Base-by-base conservation (phyloP, 1,140 invertebrate genomes). In the Drusus annulatus region DNA sequence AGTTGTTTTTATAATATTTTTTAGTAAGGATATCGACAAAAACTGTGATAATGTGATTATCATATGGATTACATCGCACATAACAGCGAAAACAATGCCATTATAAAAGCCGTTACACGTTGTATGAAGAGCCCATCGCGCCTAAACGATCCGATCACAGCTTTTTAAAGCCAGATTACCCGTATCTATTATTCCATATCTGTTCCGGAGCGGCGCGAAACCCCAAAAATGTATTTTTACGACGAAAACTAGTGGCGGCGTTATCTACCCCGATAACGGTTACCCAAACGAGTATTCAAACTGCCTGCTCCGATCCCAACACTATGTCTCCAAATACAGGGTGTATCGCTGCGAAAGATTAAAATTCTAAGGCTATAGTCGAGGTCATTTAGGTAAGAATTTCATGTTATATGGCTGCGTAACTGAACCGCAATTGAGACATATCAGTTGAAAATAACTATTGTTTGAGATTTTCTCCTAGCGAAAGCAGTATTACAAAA, bases 231-330 rank as follows among this genome's bases (percentile, higher is more conserved):
- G 68, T 71, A 71, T 68, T 68, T 65, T 71, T 13, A 51, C 68
- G 36, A 28, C 10, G 36, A 71, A 71, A 71, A 71, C 68, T 75
- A 73, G 45, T 73, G 31, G 31, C 19, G 52, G 21, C 51, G 62
- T 78, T 78, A 78, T 78, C 76, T 78, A n/a, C n/a, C 6, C 62
- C 78, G 82, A 81, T 83, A 83, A 81, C 78, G 80, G 76, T 83
- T 79, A 83, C 76, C 77, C 76, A 83, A 79, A 81, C 80, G 80
- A 83, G 82, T 78, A 83, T 81, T 80, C 81, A 83, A 83, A 83
- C 81, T 81, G 80, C 80, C 80, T 81, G 80, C 79, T 83, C 78
- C 82, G 82, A 83, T 83, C 82, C 79, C 81, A 83, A 80, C 80
- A 80, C 80, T 83, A 45, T 23, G 73, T 80, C 79, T 78, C 56